These are phyloP conservation scores for Parelbella ahira DNA, from an alignment of 2,888 invertebrate species.

Conservation along the genomic window DNA sequence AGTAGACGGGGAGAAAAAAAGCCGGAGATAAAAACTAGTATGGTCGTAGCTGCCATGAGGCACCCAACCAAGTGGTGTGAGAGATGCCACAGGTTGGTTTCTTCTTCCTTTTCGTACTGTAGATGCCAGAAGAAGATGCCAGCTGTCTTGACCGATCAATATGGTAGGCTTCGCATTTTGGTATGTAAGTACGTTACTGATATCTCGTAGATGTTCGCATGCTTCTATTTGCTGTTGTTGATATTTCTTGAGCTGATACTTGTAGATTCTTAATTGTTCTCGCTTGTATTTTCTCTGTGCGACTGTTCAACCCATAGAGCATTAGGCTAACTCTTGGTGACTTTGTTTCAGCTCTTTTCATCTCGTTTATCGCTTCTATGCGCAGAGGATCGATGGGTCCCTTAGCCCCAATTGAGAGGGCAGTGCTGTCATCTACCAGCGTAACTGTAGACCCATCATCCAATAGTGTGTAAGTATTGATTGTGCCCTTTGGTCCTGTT, in stretches of 20 bases:
- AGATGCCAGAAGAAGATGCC: constrained; percentile 19
- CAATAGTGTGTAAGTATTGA: constrained; percentile 24
- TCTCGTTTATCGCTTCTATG: constrained; percentile 8
- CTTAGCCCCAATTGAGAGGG: constrained; percentile 10
- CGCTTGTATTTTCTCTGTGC: too few relatives aligned
- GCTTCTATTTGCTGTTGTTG: too few relatives aligned
- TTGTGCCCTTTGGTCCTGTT: constrained; percentile 13
- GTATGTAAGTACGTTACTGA: too few relatives aligned
- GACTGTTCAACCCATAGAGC: not conserved
- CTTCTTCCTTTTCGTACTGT: constrained; percentile 6
- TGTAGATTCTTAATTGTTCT: too few relatives aligned
- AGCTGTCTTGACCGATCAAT: constrained; percentile 25
- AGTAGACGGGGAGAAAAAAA: too few relatives aligned
- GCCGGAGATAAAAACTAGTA: too few relatives aligned
- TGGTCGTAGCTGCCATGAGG: constrained; percentile 12
- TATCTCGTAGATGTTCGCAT: not conserved
- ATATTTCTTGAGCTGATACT: not conserved
- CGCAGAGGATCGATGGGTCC: constrained; percentile 19
- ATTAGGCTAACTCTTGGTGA: not conserved
- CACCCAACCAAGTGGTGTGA: constrained; percentile 26
- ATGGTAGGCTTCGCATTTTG: too few relatives aligned
- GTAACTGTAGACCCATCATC: constrained; percentile 29
- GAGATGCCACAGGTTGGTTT: constrained; percentile 25
- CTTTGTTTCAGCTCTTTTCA: not conserved
- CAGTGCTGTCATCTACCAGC: constrained; percentile 16